phyloP scores from a whole-genome alignment of 2,113 vertebrate genomes.

The Spheniscus mendiculus region DNA sequence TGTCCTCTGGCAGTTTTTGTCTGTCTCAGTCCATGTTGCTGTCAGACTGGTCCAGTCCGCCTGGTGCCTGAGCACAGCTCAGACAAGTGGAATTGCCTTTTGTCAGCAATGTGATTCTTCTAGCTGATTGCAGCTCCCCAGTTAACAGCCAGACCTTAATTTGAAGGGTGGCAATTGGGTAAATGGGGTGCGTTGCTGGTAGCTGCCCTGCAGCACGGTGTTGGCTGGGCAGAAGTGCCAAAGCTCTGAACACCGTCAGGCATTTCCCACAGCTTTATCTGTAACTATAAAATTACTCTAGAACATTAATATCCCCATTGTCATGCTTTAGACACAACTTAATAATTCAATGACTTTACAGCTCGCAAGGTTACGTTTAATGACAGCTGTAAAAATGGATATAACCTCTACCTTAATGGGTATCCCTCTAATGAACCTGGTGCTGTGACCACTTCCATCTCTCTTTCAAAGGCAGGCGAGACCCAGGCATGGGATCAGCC shows the following conservation, averaged over 20 bases:
- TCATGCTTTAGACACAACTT: not conserved
- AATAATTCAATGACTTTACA: not conserved
- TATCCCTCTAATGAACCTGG: not conserved
- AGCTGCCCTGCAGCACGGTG: not conserved
- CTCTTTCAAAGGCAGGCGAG: not conserved
- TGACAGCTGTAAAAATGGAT: not conserved
- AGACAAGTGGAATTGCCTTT: not conserved
- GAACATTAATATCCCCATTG: not conserved
- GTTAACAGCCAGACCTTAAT: not conserved
- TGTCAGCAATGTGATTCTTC: not conserved
- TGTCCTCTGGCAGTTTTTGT: not conserved
- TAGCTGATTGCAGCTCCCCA: not conserved
- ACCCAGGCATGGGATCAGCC: not conserved
- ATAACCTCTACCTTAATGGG: not conserved
- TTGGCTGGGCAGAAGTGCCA: not conserved
- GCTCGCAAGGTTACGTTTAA: not conserved
- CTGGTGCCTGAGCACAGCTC: not conserved
- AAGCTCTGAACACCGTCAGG: not conserved
- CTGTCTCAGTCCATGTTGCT: not conserved
- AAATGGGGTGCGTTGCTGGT: fast-evolving
- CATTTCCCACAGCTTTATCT: not conserved
- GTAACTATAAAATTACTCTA: too few relatives aligned
- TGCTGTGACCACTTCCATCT: not conserved
- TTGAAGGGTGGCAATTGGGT: not conserved
- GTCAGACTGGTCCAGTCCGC: not conserved